These are phyloP conservation scores for Epicauta chinensis DNA, from an alignment of 1,140 invertebrate genomes.

Conservation along the genomic window DNA sequence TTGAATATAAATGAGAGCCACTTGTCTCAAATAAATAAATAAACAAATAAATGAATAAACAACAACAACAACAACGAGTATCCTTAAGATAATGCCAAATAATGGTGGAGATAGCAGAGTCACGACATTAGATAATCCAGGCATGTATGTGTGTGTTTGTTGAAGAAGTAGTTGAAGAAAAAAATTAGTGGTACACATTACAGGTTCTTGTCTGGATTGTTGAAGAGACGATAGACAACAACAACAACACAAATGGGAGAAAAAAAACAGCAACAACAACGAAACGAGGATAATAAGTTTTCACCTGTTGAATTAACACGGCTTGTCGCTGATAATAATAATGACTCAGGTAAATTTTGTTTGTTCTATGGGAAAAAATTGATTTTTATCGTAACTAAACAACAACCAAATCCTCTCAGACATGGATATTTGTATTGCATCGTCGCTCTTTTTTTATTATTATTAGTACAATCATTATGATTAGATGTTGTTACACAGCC, in stretches of 20 bases:
- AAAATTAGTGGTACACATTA: constrained; percentile 13
- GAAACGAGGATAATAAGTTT: constrained; percentile 15
- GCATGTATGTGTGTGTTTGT: constrained; percentile 4
- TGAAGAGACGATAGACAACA: too few relatives aligned
- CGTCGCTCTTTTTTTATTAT: too few relatives aligned
- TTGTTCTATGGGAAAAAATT: too few relatives aligned
- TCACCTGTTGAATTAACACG: constrained; percentile 17
- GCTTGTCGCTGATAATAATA: constrained; percentile 14
- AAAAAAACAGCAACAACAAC: background rate
- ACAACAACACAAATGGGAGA: too few relatives aligned
- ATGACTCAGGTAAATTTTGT: constrained; percentile 1
- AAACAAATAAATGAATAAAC: constrained; percentile 7
- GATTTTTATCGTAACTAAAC: too few relatives aligned
- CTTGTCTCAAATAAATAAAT: background rate
- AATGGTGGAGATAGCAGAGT: constrained; percentile 16
- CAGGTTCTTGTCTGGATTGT: constrained; percentile 5
- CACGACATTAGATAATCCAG: constrained; percentile 16
- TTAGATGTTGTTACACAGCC: too few relatives aligned
- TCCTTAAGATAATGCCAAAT: constrained; percentile 16
- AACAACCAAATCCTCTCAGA: too few relatives aligned
- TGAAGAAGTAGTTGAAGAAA: background rate
- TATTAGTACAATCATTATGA: too few relatives aligned
- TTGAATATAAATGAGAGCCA: constrained; percentile 5
- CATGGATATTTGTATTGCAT: too few relatives aligned
- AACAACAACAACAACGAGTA: background rate